Conservation (phyloP, 2,888 invertebrate genomes). For the Saturnia pavonia region DNA sequence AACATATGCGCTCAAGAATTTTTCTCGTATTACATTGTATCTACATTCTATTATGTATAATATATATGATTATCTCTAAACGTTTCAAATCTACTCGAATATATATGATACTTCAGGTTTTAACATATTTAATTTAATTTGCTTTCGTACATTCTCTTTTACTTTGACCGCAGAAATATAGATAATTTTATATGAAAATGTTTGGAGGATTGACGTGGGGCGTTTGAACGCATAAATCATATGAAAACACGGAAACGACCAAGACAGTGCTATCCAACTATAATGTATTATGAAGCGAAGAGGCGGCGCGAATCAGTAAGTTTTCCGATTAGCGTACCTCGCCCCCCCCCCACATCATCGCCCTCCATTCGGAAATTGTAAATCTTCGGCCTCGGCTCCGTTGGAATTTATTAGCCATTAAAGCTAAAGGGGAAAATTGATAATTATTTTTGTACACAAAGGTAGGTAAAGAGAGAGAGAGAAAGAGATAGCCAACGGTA, state of each 20-base stretch:
- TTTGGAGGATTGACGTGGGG: not conserved
- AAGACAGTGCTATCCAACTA: slow-evolving; percentile 3
- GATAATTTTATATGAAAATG: not conserved
- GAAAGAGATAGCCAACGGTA: slow-evolving; percentile 25
- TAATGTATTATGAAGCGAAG: slow-evolving; percentile 31
- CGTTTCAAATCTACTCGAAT: not conserved
- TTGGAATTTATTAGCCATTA: slow-evolving; percentile 53
- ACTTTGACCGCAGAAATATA: too few species aligned
- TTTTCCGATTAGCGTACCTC: slow-evolving; percentile 45
- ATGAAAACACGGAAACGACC: not conserved
- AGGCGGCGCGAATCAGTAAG: slow-evolving; percentile 41
- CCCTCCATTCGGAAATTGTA: slow-evolving; percentile 53
- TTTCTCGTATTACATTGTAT: not conserved
- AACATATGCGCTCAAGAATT: not conserved
- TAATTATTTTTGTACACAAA: slow-evolving; percentile 44
- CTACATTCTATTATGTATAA: not conserved
- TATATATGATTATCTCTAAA: not conserved
- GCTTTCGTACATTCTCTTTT: not conserved
- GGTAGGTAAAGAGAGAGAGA: slow-evolving; percentile 26
- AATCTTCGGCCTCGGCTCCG: slow-evolving; percentile 46
- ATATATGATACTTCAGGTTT: not conserved
- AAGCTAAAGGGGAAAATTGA: slow-evolving; percentile 50
- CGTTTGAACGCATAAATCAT: not conserved
- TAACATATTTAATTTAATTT: not conserved
- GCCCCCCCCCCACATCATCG: slow-evolving; percentile 27